phyloP scores from a whole-genome alignment of 1,140 invertebrate species.

The Ephestia elutella region DNA sequence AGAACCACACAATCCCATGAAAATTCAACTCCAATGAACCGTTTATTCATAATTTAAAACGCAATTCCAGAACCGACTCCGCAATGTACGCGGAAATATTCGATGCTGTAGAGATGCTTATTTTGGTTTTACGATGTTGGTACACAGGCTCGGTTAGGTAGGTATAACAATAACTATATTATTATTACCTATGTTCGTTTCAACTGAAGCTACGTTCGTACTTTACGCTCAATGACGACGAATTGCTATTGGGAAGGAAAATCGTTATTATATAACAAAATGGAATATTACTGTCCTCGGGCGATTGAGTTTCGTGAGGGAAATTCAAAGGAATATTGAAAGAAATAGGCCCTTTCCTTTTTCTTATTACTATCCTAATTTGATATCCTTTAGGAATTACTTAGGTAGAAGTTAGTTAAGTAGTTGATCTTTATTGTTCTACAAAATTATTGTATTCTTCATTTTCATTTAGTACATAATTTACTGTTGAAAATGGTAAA shows the following conservation, averaged over 20 bases:
- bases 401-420: neutral
- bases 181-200: conserved; percentile 50
- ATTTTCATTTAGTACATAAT: too few species aligned
- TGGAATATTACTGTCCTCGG: conserved; percentile 37
- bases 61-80: conserved; percentile 7
- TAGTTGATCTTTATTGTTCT: neutral
- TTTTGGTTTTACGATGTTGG: conserved; percentile 15
- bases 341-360: conserved; percentile 32
- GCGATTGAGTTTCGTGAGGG: conserved; percentile 36
- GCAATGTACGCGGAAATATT: conserved; percentile 30
- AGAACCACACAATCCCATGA: neutral
- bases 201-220: conserved; percentile 39
- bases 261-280: conserved; percentile 48
- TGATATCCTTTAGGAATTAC: neutral
- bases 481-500: too few species aligned
- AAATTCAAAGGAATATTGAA: conserved; percentile 37
- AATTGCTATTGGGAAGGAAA: conserved; percentile 44
- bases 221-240: conserved; percentile 49
- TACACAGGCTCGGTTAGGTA: conserved; percentile 35
- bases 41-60: neutral
- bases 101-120: conserved; percentile 9
- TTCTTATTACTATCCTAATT: conserved; percentile 20
- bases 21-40: neutral
- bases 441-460: neutral
- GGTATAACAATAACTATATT: conserved; percentile 58